Percentiles rank a stretch among this genome's conserved stretches.
phyloP scores from a whole-genome alignment of 2,113 vertebrate genomes.

The Oreochromis aureus region DNA sequence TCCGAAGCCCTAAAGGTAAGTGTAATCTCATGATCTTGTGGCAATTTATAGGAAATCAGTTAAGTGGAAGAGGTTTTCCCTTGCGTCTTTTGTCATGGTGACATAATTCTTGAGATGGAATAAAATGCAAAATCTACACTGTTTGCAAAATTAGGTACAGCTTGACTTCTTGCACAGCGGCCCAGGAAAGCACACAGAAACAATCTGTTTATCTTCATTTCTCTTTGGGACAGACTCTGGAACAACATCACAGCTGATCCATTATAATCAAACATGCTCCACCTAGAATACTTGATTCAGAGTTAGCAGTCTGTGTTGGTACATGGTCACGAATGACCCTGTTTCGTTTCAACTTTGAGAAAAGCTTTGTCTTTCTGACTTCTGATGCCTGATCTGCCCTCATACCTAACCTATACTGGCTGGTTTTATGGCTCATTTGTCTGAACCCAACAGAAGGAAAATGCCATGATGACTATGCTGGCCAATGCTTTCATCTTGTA shows the following conservation, averaged over 20 bases:
- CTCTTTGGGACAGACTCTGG: slow-evolving; percentile 3
- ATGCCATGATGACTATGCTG: neutral
- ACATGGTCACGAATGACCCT: neutral
- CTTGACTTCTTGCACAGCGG: neutral
- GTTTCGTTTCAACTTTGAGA: neutral
- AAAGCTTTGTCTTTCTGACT: neutral
- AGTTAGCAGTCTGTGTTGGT: neutral
- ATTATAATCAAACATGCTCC: slow-evolving; percentile 35
- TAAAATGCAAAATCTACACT: neutral
- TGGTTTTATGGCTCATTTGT: neutral
- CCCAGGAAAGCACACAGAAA: neutral
- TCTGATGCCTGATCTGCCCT: neutral
- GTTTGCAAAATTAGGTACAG: neutral
- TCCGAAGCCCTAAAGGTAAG: slow-evolving; percentile 88
- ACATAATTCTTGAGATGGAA: neutral
- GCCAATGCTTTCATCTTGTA: neutral
- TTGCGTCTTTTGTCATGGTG: neutral
- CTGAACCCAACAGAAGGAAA: neutral
- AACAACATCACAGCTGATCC: slow-evolving; percentile 32
- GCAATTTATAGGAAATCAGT: neutral
- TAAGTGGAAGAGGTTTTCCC: neutral
- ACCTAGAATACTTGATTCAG: slow-evolving; percentile 22
- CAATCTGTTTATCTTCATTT: slow-evolving; percentile 34
- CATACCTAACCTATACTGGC: neutral
- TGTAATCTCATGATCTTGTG: neutral